These are phyloP conservation scores for Hylyphantes graminicola DNA, from an alignment of 1,140 invertebrate genomes.

Conservation along the genomic window DNA sequence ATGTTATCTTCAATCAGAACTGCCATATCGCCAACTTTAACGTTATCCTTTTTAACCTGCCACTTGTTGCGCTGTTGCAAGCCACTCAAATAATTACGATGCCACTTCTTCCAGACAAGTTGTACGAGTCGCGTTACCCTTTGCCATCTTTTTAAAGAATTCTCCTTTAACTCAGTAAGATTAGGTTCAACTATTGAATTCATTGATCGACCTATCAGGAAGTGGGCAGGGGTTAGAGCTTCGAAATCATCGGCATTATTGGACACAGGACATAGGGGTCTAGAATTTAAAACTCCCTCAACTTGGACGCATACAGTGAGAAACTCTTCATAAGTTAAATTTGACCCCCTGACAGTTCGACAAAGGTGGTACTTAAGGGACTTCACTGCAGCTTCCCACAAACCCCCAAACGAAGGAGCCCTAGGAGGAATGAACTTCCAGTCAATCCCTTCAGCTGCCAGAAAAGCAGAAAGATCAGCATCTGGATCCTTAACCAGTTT, in stretches of 20 bases:
- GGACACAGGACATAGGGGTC: slow-evolving; percentile 62
- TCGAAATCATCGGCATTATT: slow-evolving; percentile 64
- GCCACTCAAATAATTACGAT: not conserved
- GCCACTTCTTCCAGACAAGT: slow-evolving; percentile 1
- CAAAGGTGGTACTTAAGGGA: slow-evolving; percentile 62
- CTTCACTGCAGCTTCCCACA: slow-evolving; percentile 57
- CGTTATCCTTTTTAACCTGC: slow-evolving; percentile 1
- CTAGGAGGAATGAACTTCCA: slow-evolving; percentile 68
- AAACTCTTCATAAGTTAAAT: slow-evolving; percentile 64
- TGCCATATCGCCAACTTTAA: not conserved
- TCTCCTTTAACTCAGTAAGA: not conserved
- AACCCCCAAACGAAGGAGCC: slow-evolving; percentile 66
- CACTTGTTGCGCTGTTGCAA: slow-evolving; percentile 17
- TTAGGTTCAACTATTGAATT: too few species aligned
- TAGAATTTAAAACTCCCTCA: slow-evolving; percentile 56
- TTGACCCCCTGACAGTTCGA: slow-evolving; percentile 17
- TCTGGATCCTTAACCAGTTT: not conserved
- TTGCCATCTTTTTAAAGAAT: slow-evolving; percentile 13
- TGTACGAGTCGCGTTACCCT: not conserved
- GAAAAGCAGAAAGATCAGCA: not conserved
- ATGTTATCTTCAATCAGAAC: slow-evolving; percentile 2
- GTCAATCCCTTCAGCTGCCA: slow-evolving; percentile 5
- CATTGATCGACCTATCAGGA: too few species aligned
- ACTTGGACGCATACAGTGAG: slow-evolving; percentile 64
- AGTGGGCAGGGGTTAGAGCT: slow-evolving; percentile 63